Base-by-base conservation (phyloP, 2,888 invertebrate species). In the Mechanitis messenoides region DNA sequence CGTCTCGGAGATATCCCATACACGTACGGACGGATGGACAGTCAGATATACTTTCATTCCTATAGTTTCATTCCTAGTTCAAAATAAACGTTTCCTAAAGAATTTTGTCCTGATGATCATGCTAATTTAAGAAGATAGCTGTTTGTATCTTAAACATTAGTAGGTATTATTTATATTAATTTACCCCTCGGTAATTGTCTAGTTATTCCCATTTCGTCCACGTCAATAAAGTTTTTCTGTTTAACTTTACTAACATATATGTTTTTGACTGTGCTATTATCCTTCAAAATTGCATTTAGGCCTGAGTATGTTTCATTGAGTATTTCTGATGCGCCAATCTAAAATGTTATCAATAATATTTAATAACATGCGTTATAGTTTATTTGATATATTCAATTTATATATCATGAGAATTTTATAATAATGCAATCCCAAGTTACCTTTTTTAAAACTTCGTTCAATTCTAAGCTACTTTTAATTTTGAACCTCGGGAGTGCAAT, bases 181-280 rank as follows among this genome's bases (percentile, higher is more conserved):
- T 50, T 31, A 50, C 50, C 50, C 5, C 50, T n/a, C 6, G 55
- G 53, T 45, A 9, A 28, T 38, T 59, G 59, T 28, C 69, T 68
- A 3, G 61, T 61, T 2, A 71, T 35, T 3, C 85, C 84, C 69
- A 75, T 71, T 64, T 87, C 86, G 46, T 83, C 82, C 0, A 84
- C 33, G 45, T 84, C 80, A 3, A 86, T 9, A 31, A 82, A 81
- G 0, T 76, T 65, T 50, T 80, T 84, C 65, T 85, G 85, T 62
- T 81, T 81, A 0, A 74, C 71, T 71, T 73, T 80, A 59, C 71
- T 80, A 12, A 86, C 58, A 61, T 69, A 72, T 33, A 82, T 66
- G 4, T 71, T 74, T 11, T 71, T 71, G 1, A 56, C 59, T 12
- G 56, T 61, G 33, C 57, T 64, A 5, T 68, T 55, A 54, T 69